These are phyloP conservation scores for Etia nguti DNA, from an alignment of 2,113 vertebrate species.

Conservation along the genomic window DNA sequence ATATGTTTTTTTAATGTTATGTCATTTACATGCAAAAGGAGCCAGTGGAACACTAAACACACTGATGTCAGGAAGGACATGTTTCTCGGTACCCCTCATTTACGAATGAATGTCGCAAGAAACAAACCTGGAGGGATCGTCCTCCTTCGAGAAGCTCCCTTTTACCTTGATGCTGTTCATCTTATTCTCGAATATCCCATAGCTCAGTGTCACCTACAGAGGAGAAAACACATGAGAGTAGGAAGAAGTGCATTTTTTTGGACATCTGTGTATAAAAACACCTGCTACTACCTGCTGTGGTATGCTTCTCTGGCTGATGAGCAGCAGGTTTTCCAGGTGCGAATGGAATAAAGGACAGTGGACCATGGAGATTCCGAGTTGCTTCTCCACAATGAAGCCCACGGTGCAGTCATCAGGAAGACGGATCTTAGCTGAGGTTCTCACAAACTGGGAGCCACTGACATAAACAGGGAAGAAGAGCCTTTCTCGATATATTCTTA, in stretches of 20 bases:
- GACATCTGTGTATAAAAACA: background rate
- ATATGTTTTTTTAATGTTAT: accelerated
- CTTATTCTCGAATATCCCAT: constrained; percentile 86
- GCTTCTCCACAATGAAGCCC: constrained; percentile 87
- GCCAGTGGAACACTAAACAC: background rate
- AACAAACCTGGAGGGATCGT: constrained; percentile 83
- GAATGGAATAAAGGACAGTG: constrained; percentile 85
- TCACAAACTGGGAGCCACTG: constrained; percentile 79
- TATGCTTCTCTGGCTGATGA: constrained; percentile 71
- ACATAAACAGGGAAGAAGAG: background rate
- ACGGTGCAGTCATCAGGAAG: constrained; percentile 89
- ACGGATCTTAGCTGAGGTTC: constrained; percentile 81
- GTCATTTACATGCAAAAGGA: background rate
- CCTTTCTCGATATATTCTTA: background rate
- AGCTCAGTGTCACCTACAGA: constrained; percentile 87
- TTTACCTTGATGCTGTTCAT: constrained; percentile 82
- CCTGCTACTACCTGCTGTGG: constrained; percentile 13
- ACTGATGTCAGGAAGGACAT: background rate
- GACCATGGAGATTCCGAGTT: constrained; percentile 77
- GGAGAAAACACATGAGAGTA: background rate
- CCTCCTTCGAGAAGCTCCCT: constrained; percentile 77
- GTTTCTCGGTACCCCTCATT: background rate
- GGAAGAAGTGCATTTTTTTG: background rate
- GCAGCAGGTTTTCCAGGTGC: constrained; percentile 87
- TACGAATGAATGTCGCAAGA: background rate